These are phyloP conservation scores for Microdon myrmicae DNA, from an alignment of 2,888 invertebrate species.

Conservation along the genomic window DNA sequence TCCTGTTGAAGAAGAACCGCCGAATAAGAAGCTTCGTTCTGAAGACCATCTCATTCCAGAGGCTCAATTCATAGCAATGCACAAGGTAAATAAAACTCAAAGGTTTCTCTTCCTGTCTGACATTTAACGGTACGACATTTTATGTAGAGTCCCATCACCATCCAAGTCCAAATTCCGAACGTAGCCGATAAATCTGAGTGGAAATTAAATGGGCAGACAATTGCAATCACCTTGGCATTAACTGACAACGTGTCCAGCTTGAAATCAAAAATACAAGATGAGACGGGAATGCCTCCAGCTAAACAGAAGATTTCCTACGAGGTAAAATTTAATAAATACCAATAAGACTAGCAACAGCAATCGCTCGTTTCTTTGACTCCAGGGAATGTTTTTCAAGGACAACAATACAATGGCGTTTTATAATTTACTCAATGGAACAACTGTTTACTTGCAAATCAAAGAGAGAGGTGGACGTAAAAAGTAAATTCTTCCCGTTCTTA, in stretches of 20 bases:
- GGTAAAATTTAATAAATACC: conserved; percentile 67
- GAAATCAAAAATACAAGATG: conserved; percentile 85
- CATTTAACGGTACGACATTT: neutral
- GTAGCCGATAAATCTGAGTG: conserved; percentile 92
- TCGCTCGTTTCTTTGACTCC: conserved; percentile 60
- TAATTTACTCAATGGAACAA: conserved; percentile 86
- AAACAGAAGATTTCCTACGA: conserved; percentile 97
- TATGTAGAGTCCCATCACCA: conserved; percentile 76
- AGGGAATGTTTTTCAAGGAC: conserved; percentile 99
- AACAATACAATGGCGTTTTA: conserved; percentile 94
- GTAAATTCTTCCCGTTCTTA: conserved; percentile 69
- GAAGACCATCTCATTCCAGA: conserved; percentile 95
- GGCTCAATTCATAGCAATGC: conserved; percentile 78
- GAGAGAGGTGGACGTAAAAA: conserved; percentile 98
- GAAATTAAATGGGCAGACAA: conserved; percentile 90
- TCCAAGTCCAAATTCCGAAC: conserved; percentile 85
- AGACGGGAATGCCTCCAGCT: conserved; percentile 92
- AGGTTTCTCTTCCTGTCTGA: neutral
- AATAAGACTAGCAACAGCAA: neutral
- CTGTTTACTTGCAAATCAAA: conserved; percentile 90
- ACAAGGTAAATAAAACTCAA: conserved; percentile 69
- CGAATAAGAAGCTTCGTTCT: conserved; percentile 86
- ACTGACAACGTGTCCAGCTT: conserved; percentile 84
- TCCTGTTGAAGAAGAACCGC: conserved; percentile 82
- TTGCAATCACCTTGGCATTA: conserved; percentile 81